Percentiles rank a stretch among this genome's conserved stretches.
phyloP scores from a whole-genome alignment of 2,113 vertebrate genomes.

The Dascyllus trimaculatus region DNA sequence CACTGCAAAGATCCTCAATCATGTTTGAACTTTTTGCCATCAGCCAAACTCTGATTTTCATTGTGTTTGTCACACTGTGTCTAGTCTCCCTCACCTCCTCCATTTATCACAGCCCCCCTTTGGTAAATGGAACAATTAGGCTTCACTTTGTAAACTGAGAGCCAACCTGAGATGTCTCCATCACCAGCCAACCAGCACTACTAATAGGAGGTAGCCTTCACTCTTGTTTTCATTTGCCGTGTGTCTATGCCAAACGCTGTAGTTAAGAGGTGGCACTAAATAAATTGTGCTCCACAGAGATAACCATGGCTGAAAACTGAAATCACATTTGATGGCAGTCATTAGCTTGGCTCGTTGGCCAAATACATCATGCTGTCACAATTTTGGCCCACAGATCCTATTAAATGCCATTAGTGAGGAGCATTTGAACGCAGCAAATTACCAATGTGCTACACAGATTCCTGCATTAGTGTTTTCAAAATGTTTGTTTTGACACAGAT shows the following conservation, averaged over 20 bases:
- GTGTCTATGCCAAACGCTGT: conserved; percentile 75
- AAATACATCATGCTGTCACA: conserved; percentile 84
- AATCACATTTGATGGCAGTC: conserved; percentile 84
- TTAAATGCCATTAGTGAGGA: conserved; percentile 80
- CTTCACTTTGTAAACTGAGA: conserved; percentile 62
- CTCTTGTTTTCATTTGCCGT: conserved; percentile 68
- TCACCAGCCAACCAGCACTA: conserved; percentile 71
- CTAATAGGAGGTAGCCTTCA: conserved; percentile 70
- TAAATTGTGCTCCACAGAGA: conserved; percentile 80
- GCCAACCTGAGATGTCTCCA: conserved; percentile 60
- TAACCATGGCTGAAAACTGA: conserved; percentile 80
- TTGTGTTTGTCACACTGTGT: conserved; percentile 50
- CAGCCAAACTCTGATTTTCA: conserved; percentile 53
- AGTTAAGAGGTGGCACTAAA: conserved; percentile 83
- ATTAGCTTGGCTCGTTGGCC: conserved; percentile 81
- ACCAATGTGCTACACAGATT: conserved; percentile 67
- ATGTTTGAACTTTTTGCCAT: conserved; percentile 32
- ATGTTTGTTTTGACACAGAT: conserved; percentile 53
- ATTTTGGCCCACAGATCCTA: conserved; percentile 75
- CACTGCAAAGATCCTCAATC: conserved; percentile 6
- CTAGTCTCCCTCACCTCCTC: conserved; percentile 25
- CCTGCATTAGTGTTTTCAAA: conserved; percentile 57
- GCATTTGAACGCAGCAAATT: conserved; percentile 72
- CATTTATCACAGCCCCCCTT: conserved; percentile 54
- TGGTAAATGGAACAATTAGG: conserved; percentile 57